phyloP scores from a whole-genome alignment of 2,888 invertebrate species.

The Drosophila anceps region DNA sequence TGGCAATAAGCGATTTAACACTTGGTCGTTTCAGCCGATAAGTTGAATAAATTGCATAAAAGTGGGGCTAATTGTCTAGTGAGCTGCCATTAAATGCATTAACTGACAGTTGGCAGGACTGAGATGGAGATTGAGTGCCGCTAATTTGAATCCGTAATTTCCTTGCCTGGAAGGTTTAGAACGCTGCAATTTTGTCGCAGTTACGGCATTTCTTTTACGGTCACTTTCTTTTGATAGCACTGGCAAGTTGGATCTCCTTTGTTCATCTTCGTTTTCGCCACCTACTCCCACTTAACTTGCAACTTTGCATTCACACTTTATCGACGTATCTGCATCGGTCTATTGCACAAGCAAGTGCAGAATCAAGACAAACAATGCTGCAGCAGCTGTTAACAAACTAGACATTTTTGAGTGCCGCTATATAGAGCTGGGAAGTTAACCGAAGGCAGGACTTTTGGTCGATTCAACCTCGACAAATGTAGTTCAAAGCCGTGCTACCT shows the following conservation, averaged over 20 bases:
- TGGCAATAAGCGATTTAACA: conserved; percentile 36
- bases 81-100: conserved; percentile 68
- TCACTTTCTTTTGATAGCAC: conserved; percentile 39
- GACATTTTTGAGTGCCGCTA: conserved; percentile 30
- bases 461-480: conserved; percentile 66
- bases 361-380: conserved; percentile 17
- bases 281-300: conserved; percentile 18
- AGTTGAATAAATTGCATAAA: conserved; percentile 80
- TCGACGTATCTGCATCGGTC: conserved; percentile 62
- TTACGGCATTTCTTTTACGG: conserved; percentile 56
- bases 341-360: conserved; percentile 51
- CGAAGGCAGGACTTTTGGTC: conserved; percentile 29
- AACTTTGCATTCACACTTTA: conserved; percentile 55
- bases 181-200: conserved; percentile 71
- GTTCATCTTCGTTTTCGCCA: conserved; percentile 35
- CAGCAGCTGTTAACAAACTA: conserved; percentile 58
- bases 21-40: conserved; percentile 64
- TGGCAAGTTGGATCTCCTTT: conserved; percentile 41
- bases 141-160: conserved; percentile 80
- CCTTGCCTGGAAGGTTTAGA: conserved; percentile 57
- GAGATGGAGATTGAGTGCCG: conserved; percentile 79
- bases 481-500: conserved; percentile 76
- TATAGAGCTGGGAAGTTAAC: conserved; percentile 40
- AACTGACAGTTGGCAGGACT: conserved; percentile 62
- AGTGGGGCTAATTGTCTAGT: conserved; percentile 46